Evolutionary conservation across 2,113 vertebrate genomes (phyloP).

Genomic region (Lipophrys pholis): DNA sequence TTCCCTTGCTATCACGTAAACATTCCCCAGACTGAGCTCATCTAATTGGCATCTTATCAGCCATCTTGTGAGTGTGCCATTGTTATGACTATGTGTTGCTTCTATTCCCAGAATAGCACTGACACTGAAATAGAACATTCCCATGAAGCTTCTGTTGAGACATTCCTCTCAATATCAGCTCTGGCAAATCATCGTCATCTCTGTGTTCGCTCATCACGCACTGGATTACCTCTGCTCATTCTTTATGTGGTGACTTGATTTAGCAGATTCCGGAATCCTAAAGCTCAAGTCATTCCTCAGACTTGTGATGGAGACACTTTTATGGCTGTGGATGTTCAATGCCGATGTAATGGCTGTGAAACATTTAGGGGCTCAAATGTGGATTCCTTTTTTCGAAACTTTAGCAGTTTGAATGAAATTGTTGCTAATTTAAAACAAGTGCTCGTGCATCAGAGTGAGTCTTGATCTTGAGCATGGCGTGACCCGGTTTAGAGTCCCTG

Average conservation of each 20-base stretch:
- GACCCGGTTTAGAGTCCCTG: no score
- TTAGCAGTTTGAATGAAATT: not conserved
- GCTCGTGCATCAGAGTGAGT: no score
- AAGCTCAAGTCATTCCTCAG: slow-evolving; percentile 20
- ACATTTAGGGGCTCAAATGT: not conserved
- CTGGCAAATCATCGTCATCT: slow-evolving; percentile 35
- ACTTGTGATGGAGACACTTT: slow-evolving; percentile 3
- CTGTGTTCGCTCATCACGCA: slow-evolving; percentile 19
- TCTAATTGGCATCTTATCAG: slow-evolving; percentile 75
- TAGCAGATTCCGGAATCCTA: slow-evolving; percentile 6
- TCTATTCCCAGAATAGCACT: slow-evolving; percentile 71
- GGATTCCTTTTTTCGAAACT: not conserved
- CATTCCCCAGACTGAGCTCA: slow-evolving; percentile 66
- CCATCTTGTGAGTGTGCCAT: slow-evolving; percentile 61
- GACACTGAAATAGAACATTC: slow-evolving; percentile 78
- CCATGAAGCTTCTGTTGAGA: slow-evolving; percentile 33
- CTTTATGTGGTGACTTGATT: slow-evolving; percentile 4
- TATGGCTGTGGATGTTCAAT: slow-evolving; percentile 33
- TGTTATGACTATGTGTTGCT: slow-evolving; percentile 77
- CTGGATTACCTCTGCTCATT: slow-evolving; percentile 26
- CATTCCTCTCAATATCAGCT: slow-evolving; percentile 46
- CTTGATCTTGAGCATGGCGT: no score
- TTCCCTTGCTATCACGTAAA: slow-evolving; percentile 25
- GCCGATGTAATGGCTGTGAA: slow-evolving; percentile 19
- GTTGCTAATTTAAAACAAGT: no score